phyloP scores from a whole-genome alignment of 2,113 vertebrate genomes.

The Amphiprion ocellaris region DNA sequence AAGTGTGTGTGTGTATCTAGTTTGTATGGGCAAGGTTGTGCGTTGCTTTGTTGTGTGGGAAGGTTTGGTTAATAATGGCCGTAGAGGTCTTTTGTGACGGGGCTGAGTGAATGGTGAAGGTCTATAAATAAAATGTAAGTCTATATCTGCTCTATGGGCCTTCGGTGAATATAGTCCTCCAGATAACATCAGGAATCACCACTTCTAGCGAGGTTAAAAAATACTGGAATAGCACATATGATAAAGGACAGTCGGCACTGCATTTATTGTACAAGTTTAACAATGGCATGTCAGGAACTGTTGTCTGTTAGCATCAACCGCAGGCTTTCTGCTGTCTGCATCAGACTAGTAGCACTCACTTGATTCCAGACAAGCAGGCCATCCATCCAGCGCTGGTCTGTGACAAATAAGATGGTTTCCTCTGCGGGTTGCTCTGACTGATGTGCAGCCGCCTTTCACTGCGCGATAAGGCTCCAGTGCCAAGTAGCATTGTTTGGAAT shows the following conservation, averaged over 20 bases:
- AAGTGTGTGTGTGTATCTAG: too few species aligned
- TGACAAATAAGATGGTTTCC: neutral
- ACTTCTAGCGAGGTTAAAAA: neutral
- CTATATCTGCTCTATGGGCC: too few species aligned
- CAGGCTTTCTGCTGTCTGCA: neutral
- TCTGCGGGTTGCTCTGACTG: neutral
- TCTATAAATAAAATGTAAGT: too few species aligned
- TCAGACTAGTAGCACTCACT: neutral
- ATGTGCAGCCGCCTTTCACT: constrained; percentile 10
- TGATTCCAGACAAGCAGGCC: constrained; percentile 1
- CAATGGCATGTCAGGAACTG: neutral
- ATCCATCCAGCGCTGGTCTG: constrained; percentile 2
- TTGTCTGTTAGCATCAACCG: neutral
- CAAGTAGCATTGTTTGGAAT: constrained; percentile 46
- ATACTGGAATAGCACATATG: neutral
- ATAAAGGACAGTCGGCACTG: neutral
- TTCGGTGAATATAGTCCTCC: too few species aligned
- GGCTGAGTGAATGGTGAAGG: too few species aligned
- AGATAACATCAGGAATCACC: too few species aligned
- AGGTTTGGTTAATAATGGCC: too few species aligned
- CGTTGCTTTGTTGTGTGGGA: too few species aligned
- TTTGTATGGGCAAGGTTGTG: too few species aligned
- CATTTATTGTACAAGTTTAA: neutral
- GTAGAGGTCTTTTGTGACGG: too few species aligned
- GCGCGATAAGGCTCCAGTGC: constrained; percentile 33